Base-by-base conservation (phyloP, 2,113 vertebrate genomes). In the Pitta sordida region DNA sequence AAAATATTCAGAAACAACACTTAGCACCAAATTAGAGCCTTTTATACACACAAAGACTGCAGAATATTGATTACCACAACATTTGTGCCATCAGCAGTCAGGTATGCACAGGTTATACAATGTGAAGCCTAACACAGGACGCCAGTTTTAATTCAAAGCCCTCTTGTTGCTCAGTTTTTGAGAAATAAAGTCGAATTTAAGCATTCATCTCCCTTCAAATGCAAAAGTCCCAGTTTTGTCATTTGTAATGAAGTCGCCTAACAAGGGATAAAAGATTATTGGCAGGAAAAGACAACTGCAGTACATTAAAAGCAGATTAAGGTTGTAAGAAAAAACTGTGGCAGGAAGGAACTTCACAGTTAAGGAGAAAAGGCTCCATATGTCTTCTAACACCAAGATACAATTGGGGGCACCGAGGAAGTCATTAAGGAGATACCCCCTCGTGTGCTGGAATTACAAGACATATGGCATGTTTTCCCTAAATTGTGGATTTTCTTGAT, bases 301-400 rank as follows among this genome's bases (percentile, higher is more conserved):
- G 95, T 94, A 94, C 97, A 98, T 98, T 98, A 97, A 97, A 97
- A 97, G 96, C 95, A 98, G 96, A 98, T 98, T 97, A 98, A 97
- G 95, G 95, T 95, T 97, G 94, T 94, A 95, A 94, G 95, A 94
- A 95, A 96, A 97, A 97, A 93, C 69, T 69, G 95, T 93, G 94
- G 69, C 96, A 94, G 95, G 82, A 96, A 96, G 85, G 93, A 97
- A 95, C 96, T 90, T 96, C 96, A 94, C 77, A 91, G 44, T 85
- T 91, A 87, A 96, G 89, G 82, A 64, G 90, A 29, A 96, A 95
- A 93, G 41, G 37, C 70, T 80, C 96, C 98, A 97, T 97, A 97
- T 98, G 97, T 94, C 96, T 96, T 88, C 91, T 68, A 88, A 63
- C 86, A 87, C 85, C 9, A 18, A 74, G 41, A 91, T 88, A 80